These are phyloP conservation scores for Heteractis magnifica DNA, from an alignment of 92 coral and sea anemone genomes.

Conservation along the genomic window DNA sequence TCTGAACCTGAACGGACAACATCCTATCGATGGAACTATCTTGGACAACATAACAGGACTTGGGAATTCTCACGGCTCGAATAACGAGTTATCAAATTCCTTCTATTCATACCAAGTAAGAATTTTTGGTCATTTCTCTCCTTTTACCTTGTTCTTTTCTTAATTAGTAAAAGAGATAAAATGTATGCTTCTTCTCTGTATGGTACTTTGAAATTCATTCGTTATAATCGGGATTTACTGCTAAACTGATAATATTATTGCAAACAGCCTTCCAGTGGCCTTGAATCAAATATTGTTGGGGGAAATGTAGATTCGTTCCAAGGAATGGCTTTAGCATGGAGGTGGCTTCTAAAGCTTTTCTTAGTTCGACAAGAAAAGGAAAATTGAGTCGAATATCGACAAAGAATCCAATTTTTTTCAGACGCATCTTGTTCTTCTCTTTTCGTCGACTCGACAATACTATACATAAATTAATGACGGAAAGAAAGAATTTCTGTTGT, in stretches of 20 bases:
- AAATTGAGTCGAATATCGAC: slow-evolving; percentile 1
- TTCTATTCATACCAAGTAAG: slow-evolving; percentile 89
- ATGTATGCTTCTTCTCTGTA: slow-evolving; percentile 24
- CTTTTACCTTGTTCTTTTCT: slow-evolving; percentile 8
- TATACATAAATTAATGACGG: slow-evolving; percentile 92
- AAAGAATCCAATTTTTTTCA: slow-evolving; percentile 3
- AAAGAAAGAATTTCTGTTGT: slow-evolving; percentile 52
- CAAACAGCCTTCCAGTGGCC: slow-evolving; percentile 14
- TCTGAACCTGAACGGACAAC: slow-evolving; percentile 73
- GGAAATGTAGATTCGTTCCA: background rate
- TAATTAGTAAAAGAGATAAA: slow-evolving; percentile 11
- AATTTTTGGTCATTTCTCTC: background rate
- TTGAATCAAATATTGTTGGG: slow-evolving; percentile 4
- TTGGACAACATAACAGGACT: slow-evolving; percentile 85
- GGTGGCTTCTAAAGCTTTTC: slow-evolving; percentile 13
- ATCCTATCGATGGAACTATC: slow-evolving; percentile 95
- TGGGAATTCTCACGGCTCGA: slow-evolving; percentile 90
- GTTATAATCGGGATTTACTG: slow-evolving; percentile 34
- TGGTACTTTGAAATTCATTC: slow-evolving; percentile 21
- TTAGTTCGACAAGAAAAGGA: background rate
- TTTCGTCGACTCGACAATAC: slow-evolving; percentile 56
- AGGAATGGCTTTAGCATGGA: background rate
- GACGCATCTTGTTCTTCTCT: slow-evolving; percentile 44
- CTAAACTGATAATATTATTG: slow-evolving; percentile 16
- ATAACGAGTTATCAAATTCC: slow-evolving; percentile 92